Evolutionary conservation across 1,140 invertebrate genomes (phyloP), one percentile per base, ranked within the genome.

Genomic region (Acromyrmex echinatior): DNA sequence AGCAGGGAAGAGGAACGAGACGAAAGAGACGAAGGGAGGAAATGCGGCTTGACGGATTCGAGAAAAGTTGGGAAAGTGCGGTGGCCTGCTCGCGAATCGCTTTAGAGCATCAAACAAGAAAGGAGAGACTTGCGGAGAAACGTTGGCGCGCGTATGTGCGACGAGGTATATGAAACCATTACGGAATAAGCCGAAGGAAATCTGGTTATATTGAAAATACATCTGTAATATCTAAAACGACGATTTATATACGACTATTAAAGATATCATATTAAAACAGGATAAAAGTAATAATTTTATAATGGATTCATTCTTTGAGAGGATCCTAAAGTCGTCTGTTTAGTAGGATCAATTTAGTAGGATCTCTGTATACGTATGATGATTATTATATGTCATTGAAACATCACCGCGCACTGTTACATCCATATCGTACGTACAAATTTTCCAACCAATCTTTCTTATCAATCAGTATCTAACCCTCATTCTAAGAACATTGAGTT

Each of bases 41-140:
- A n/a, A n/a, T n/a, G n/a, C n/a, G n/a, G n/a, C 90, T 92, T 93
- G 93, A 94, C 92, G 93, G 93, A 91, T 93, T 93, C 86, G 90
- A 91, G 92, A 93, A 93, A 93, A 93, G 92, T 94, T 93, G 92
- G 91, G 78, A 92, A 91, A 94, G 93, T 92, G 92, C 91, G 88
- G 88, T 90, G 90, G 88, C 87, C 92, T 79, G 85, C 80, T 91
- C 79, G 80, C 71, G 86, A 91, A 87, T 90, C 88, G 88, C 70
- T 90, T 86, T 58, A 85, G 78, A 86, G 87, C 58, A 74, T 51
- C 56, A 81, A 53, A 25, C 14, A 31, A 77, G 53, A 86, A 76
- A 51, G 56, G 60, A 65, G 31, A 70, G 79, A 78, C 81, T 90
- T 49, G 35, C 39, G 51, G 9, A n/a, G n/a, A 10, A 60, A 65